These are phyloP conservation scores for Hemichromis elongatus DNA, from an alignment of 2,113 vertebrate species.

Conservation along the genomic window DNA sequence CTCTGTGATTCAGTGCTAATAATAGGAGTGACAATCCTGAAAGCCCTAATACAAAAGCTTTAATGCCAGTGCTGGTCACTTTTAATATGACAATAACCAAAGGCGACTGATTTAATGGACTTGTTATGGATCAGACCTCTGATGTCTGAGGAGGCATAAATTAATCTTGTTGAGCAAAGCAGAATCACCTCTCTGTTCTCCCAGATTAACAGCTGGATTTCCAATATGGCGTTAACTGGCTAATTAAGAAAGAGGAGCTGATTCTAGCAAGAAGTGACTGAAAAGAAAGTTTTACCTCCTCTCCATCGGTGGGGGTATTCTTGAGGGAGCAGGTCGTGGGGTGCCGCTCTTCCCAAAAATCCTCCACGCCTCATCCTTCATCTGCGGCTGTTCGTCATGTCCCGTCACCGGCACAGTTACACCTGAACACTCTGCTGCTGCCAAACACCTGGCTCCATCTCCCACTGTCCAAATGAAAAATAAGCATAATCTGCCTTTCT, in stretches of 20 bases:
- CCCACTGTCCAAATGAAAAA: constrained; percentile 99
- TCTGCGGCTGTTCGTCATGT: constrained; percentile 94
- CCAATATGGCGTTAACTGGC: constrained; percentile 61
- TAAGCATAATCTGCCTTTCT: constrained; percentile 99
- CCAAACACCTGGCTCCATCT: constrained; percentile 99
- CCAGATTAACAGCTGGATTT: constrained; percentile 68
- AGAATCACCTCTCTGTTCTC: constrained; percentile 29
- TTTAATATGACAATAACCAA: not conserved
- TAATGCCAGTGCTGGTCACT: not conserved
- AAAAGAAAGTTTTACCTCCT: constrained; percentile 57
- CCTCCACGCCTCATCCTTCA: constrained; percentile 99
- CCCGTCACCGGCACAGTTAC: constrained; percentile 97
- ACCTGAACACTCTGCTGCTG: constrained; percentile 99
- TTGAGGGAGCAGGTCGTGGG: constrained; percentile 84
- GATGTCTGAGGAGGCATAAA: constrained; percentile 46
- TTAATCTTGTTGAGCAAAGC: constrained; percentile 65
- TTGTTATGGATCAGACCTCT: constrained; percentile 38
- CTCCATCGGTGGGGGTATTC: constrained; percentile 71
- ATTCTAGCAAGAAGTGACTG: constrained; percentile 68
- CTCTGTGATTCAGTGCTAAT: not conserved
- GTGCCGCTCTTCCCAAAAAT: constrained; percentile 84
- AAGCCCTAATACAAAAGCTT: not conserved
- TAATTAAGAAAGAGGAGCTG: constrained; percentile 73
- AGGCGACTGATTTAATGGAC: constrained; percentile 32
- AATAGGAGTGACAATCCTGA: not conserved